Base-by-base conservation (phyloP, 1,140 invertebrate species). In the Trypoxylus dichotomus region DNA sequence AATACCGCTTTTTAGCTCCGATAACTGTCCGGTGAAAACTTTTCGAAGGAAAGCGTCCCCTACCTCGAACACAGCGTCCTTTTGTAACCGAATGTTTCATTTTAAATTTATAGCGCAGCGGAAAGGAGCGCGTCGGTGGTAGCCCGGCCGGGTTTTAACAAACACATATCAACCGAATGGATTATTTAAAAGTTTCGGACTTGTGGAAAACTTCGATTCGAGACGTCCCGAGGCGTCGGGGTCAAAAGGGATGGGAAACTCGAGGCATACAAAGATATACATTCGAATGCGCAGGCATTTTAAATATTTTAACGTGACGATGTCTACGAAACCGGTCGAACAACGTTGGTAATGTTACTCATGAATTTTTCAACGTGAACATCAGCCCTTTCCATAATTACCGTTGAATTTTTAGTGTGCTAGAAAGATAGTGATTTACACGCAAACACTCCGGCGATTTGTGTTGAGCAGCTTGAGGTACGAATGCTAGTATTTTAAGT, bases 121-220 rank as follows among this genome's bases (percentile, higher is more conserved):
- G 47, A 54, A 6, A 54, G 47, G 47, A 54, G 15, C 15, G 15
- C 42, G 47, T 19, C 47, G n/a, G 47, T 15, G 15, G 47, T 54
- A 37, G 32, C 32, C 19, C 47, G 13, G 47, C 19, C n/a, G 47
- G 19, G 47, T 54, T 54, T 68, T 68, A 68, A 68, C 60, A 68
- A 27, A 24, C 60, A 27, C 27, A 27, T 29, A 29, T 24, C 24
- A 24, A 11, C 60, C 24, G 60, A 54, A 68, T 68, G 24, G 60
- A 68, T 68, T 68, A 68, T 68, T 68, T 68, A 68, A 68, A 68
- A 68, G 60, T 68, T 68, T 68, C 60, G 60, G 60, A 68, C 60
- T 68, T 68, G 60, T 68, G 24, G 11, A 15, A 13, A 29, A 68
- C 60, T 68, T 68, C 19, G 60, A 68, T 68, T 68, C 60, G 60